Conservation (phyloP, 1,140 invertebrate genomes). For the Pararge aegeria region DNA sequence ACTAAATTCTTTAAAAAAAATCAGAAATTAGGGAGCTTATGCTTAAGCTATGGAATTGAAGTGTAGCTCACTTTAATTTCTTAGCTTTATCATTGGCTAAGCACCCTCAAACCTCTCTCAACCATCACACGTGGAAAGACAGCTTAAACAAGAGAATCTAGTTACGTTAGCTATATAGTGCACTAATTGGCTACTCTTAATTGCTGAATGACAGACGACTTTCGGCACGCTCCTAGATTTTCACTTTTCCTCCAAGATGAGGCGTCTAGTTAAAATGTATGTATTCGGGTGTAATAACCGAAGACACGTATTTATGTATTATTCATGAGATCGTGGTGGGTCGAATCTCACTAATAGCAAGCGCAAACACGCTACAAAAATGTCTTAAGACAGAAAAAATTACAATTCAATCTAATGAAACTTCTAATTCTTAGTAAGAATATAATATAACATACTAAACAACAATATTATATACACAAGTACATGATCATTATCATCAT, state of each 20-base stretch:
- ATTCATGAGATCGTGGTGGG: slow-evolving; percentile 49
- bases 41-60: too few relatives aligned
- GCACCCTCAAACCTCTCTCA: too few relatives aligned
- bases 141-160: not conserved
- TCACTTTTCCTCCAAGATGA: slow-evolving; percentile 53
- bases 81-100: too few relatives aligned
- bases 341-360: slow-evolving; percentile 49
- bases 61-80: too few relatives aligned
- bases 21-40: too few relatives aligned
- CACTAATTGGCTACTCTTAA: slow-evolving; percentile 13
- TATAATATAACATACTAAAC: too few relatives aligned
- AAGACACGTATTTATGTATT: slow-evolving; percentile 49
- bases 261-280: slow-evolving; percentile 53
- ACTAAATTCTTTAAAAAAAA: too few relatives aligned
- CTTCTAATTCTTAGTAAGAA: not conserved
- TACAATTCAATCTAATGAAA: not conserved
- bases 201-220: slow-evolving; percentile 27
- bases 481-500: too few relatives aligned
- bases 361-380: slow-evolving; percentile 1
- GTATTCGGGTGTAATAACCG: slow-evolving; percentile 70
- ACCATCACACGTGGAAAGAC: too few relatives aligned
- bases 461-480: too few relatives aligned
- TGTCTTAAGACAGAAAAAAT: slow-evolving; percentile 2
- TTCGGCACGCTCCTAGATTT: slow-evolving; percentile 35
- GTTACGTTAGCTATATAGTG: not conserved